Base-by-base conservation (phyloP, 2,888 invertebrate genomes). In the Leucoptera coffeella region DNA sequence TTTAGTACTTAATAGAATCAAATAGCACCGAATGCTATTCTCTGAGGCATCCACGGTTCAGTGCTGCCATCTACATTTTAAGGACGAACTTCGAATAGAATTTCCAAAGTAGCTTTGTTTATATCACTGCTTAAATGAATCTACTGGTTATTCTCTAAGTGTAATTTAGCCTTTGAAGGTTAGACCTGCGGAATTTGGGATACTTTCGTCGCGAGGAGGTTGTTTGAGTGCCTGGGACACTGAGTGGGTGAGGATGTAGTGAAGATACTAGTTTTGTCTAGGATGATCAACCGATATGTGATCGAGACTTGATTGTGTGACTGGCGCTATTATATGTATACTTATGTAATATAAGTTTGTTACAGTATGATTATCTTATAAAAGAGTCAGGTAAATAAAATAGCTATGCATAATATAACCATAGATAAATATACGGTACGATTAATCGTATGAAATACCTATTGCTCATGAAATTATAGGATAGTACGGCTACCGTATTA, bases 1-100 rank as follows among this genome's bases (percentile, higher is more conserved):
- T 62, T 76, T 86, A 51, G 88, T 93, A 35, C 77, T 92, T 47
- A 89, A 89, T 65, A 80, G 92, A 57, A 85, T 89, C 77, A 92
- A 92, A 75, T 92, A 86, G 60, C 53, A 34, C 23, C 28, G 28
- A 4, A 25, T 26, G 17, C 26, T 14, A 10, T 5, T 9, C 8
- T 14, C 19, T 19, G 14, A 13, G 41, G 42, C 38, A 38, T 39
- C 41, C 42, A 39, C 26, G 34, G 39, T 41, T 42, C 41, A 29
- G 17, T 20, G 23, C 15, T 14, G 23, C 19, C 17, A 17, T 6
- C n/a, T n/a, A n/a, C n/a, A n/a, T 11, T 21, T n/a, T 21, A 9
- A 21, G 4, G 11, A 13, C 20, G 25, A 39, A 41, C 29, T 32
- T n/a, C n/a, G n/a, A n/a, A n/a, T n/a, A 33, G 31, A 30, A 35